Evolutionary conservation across 2,888 invertebrate species (phyloP), one percentile per base, ranked within the genome.

Genomic region (Eustalomyia histrio): DNA sequence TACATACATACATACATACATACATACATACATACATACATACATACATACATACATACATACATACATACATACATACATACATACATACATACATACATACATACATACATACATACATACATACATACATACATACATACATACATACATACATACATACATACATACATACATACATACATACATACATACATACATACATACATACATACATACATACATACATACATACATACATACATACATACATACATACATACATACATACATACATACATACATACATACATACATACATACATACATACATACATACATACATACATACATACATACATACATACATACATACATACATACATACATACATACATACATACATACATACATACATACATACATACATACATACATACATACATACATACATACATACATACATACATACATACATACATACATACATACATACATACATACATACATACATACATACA

Each of bases 1-100:
- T 58, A 58, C 29, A 58, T 58, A 58, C 29, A 58, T 58, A 58
- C 29, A 58, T 58, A 58, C 29, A 58, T 58, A 58, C 29, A 58
- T 58, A 58, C 29, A 58, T 58, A 58, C 29, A 58, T 58, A 58
- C 29, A 58, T 58, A 58, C 29, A 58, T 58, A 58, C 29, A 58
- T 58, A 58, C 29, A 58, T 58, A 58, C 29, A 58, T 58, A 58
- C 29, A 58, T 58, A 58, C 29, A 58, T 58, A 58, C 29, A 58
- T 58, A 33, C 29, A 16, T 35, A 35, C 35, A 35, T 35, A 35
- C 35, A 33, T 33, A 33, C 33, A 33, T 33, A 33, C 33, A 33
- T 33, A 33, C 33, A 33, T 33, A 33, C 33, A 33, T 33, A 33
- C 33, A 33, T 33, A 33, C 33, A 33, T 33, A 33, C 33, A 33